These are phyloP conservation scores for Mellivora capensis DNA, from an alignment of 2,113 vertebrate species.

Conservation along the genomic window DNA sequence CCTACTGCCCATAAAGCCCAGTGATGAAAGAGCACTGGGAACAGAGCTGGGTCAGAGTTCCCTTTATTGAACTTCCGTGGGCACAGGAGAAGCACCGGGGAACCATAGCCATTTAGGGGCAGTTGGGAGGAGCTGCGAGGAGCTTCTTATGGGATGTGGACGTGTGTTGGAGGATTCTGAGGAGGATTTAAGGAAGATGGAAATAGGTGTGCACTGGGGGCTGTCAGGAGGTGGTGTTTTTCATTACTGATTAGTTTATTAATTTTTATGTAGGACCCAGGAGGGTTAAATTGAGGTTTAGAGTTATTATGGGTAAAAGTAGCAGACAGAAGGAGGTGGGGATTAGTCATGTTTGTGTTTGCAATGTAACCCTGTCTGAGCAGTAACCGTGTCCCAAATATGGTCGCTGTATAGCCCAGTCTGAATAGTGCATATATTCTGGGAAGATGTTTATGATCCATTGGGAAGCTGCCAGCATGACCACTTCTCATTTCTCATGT, in stretches of 20 bases:
- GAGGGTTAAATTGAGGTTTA: background rate
- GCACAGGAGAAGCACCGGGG: background rate
- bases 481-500: background rate
- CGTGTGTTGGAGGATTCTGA: background rate
- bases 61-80: background rate
- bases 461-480: background rate
- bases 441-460: background rate
- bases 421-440: background rate
- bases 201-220: background rate
- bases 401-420: background rate
- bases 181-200: background rate
- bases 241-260: background rate
- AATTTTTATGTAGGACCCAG: background rate
- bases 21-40: background rate
- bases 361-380: background rate
- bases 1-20: background rate
- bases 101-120: rapidly evolving
- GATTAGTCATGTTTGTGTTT: background rate
- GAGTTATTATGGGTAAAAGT: background rate
- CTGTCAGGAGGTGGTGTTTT: background rate
- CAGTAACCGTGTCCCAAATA: background rate
- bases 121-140: rapidly evolving
- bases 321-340: background rate
- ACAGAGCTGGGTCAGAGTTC: background rate
- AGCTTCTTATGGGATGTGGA: background rate